phyloP scores from a whole-genome alignment of 2,888 invertebrate species.

The Lissocephala sabroskyi region DNA sequence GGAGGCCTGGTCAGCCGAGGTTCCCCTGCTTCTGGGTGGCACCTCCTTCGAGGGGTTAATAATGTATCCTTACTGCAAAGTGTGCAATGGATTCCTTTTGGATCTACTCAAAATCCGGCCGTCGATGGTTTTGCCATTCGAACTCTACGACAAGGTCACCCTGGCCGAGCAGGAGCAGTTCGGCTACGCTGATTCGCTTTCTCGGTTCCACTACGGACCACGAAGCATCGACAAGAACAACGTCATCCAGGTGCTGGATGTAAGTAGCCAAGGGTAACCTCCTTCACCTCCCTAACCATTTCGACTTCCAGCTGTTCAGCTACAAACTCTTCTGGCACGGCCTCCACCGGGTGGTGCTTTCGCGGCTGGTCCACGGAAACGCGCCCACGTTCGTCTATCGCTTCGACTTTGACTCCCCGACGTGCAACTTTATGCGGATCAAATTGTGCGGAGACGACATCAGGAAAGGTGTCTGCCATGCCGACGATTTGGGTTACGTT shows the following conservation, averaged over 20 bases:
- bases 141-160: conserved; percentile 34
- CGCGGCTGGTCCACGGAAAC: conserved; percentile 47
- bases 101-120: conserved; percentile 34
- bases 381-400: conserved; percentile 67
- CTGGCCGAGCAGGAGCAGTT: conserved; percentile 19
- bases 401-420: conserved; percentile 69
- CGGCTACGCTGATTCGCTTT: conserved; percentile 54
- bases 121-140: conserved; percentile 48
- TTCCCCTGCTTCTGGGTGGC: conserved; percentile 68
- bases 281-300: no score
- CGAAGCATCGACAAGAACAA: conserved; percentile 26
- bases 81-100: conserved; percentile 27
- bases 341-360: conserved; percentile 56
- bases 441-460: conserved; percentile 56
- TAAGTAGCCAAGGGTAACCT: conserved; percentile 32
- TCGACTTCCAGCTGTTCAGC: conserved; percentile 51
- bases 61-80: conserved; percentile 44
- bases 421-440: conserved; percentile 60
- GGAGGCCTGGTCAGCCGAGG: conserved; percentile 57
- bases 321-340: conserved; percentile 70
- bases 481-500: conserved; percentile 68
- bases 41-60: conserved; percentile 67
- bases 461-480: conserved; percentile 66
- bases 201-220: conserved; percentile 71
- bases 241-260: conserved; percentile 64